Evolutionary conservation across 2,888 invertebrate genomes (phyloP), one percentile per base, ranked within the genome.

Genomic region (Hydrotaea diabolus): DNA sequence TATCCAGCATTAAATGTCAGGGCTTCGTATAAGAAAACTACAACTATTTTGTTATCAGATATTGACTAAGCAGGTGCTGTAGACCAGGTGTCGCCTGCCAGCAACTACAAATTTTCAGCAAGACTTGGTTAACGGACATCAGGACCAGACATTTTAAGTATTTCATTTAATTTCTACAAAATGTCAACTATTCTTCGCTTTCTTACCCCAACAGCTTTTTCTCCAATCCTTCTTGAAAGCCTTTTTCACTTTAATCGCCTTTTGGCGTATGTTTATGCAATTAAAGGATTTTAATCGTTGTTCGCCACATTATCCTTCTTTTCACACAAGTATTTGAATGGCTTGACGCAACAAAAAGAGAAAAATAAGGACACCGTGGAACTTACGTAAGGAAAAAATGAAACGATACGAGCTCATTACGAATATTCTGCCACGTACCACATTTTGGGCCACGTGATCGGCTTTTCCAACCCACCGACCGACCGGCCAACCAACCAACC

Each of bases 341-440:
- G 49, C 49, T n/a, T n/a, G n/a, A 15, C n/a, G 49, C 43, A 11
- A 43, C 13, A n/a, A 15, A 49, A n/a, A 13, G n/a, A 39, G 13
- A 39, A 11, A 11, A 3, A 39, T 11, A 39, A 3, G 13, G 13
- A 49, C 49, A 49, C n/a, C 15, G 3, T n/a, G 9, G 43, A 2
- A 13, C 49, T 49, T 49, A 49, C n/a, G n/a, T 49, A 49, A 2
- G 7, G n/a, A 49, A n/a, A 49, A 13, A 13, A 15, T 15, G 23
- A 26, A 59, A 23, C 11, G 26, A 64, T 26, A 9, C 31, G 55
- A 55, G 55, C 66, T 66, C 43, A 66, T 66, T 66, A 49, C 49
- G 49, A 49, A 49, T 49, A 66, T 64, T 19, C 17, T 66, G 7
- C 17, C 39, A 19, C 13, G 46, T 66, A 43, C 8, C 66, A 8